A percentile compares a stretch with the other conserved stretches of the same genome.
Conservation (phyloP, 2,797 vertebrate species). For the Coregonus ussuriensis region DNA sequence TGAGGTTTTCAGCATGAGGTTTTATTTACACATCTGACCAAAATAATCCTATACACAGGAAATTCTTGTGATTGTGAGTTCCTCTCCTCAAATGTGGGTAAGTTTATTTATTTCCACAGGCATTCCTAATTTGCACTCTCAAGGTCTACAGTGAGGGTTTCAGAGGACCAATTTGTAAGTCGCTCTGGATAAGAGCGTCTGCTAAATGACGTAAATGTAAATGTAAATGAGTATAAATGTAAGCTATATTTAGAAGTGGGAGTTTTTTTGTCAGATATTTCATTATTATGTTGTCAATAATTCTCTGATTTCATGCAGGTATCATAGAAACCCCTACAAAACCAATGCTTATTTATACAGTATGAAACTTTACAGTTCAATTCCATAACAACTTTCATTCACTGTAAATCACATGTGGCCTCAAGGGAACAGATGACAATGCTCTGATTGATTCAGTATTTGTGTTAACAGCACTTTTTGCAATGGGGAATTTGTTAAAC, state of each 20-base stretch:
- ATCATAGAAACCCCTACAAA: constrained; percentile 16
- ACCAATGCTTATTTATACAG: not conserved
- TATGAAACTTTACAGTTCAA: not conserved
- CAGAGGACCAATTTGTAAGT: constrained; percentile 44
- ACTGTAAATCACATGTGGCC: not conserved
- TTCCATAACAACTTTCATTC: not conserved
- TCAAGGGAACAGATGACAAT: constrained; percentile 2
- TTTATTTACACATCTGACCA: constrained; percentile 75
- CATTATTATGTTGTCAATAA: constrained; percentile 43
- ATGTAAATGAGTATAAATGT: constrained; percentile 48
- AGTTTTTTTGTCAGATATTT: constrained; percentile 37
- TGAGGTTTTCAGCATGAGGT: constrained; percentile 55
- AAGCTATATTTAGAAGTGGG: constrained; percentile 81
- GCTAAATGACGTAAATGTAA: no score
- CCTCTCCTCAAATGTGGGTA: constrained; percentile 88
- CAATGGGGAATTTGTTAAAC: not conserved
- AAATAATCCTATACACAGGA: constrained; percentile 76
- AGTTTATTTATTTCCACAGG: constrained; percentile 95
- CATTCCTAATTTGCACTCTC: constrained; percentile 93
- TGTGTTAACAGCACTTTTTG: not conserved
- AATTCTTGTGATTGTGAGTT: constrained; percentile 78
- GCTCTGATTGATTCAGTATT: not conserved
- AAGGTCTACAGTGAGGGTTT: constrained; percentile 72
- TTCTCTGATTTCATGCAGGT: constrained; percentile 59
- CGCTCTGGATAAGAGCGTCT: no score